Percentiles rank a stretch among this genome's conserved stretches.
Evolutionary conservation across 2,113 vertebrate species (phyloP).

Genomic region (Paradoxurus hermaphroditus): DNA sequence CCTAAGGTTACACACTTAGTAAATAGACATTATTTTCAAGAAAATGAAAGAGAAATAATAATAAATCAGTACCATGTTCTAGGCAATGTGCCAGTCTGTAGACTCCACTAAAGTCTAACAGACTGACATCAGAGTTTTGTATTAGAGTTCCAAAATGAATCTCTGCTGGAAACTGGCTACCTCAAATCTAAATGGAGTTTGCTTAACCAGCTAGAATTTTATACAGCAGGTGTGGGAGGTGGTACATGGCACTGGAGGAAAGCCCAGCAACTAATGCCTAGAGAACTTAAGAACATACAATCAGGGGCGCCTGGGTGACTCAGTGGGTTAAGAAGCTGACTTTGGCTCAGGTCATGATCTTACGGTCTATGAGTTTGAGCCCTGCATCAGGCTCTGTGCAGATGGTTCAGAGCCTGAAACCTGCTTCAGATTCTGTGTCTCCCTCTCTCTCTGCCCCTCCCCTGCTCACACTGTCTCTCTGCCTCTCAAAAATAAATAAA

Average conservation of each 20-base stretch:
- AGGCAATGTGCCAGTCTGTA: background rate
- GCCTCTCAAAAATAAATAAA: no score
- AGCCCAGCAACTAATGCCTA: background rate
- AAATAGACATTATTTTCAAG: background rate
- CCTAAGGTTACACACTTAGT: background rate
- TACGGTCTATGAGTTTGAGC: no score
- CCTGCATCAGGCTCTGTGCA: no score
- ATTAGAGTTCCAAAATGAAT: background rate
- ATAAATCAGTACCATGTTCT: background rate
- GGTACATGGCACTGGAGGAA: accelerated
- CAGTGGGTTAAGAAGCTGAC: no score
- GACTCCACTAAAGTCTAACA: background rate
- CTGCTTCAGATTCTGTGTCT: no score
- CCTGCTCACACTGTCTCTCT: no score
- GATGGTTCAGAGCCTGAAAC: no score
- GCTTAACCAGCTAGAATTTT: background rate
- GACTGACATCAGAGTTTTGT: background rate
- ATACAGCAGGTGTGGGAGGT: background rate
- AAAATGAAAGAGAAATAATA: background rate
- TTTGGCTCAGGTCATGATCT: no score
- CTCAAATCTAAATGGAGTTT: background rate
- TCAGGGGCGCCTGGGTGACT: no score
- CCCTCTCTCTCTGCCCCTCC: no score
- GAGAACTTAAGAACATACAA: background rate
- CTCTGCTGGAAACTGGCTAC: background rate